Conservation (phyloP, 1,140 invertebrate species). For the Bilobella aurantiaca region DNA sequence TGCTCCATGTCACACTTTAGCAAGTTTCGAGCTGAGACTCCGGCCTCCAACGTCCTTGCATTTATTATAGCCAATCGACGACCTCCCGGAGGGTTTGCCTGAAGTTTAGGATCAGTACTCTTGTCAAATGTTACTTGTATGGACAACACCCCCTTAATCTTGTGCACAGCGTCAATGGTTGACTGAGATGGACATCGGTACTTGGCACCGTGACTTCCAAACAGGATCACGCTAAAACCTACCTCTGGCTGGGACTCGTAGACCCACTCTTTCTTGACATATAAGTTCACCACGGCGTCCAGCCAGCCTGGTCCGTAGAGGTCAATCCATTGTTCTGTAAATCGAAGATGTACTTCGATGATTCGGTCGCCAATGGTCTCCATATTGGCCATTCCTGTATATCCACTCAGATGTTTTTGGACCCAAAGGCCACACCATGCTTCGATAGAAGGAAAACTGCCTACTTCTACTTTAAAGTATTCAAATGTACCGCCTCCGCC, state of each 20-base stretch:
- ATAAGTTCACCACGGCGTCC: background rate
- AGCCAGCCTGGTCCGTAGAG: background rate
- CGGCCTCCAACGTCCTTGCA: background rate
- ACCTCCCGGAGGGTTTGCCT: background rate
- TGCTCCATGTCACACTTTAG: background rate
- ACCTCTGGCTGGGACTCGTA: background rate
- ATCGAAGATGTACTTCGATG: background rate
- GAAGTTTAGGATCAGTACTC: background rate
- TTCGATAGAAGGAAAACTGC: background rate
- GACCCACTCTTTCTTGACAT: background rate
- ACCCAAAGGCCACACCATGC: background rate
- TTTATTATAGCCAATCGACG: background rate
- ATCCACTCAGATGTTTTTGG: background rate
- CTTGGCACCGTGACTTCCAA: background rate
- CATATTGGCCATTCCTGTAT: background rate
- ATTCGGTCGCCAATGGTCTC: background rate
- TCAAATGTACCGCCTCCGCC: background rate
- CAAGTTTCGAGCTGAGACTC: background rate
- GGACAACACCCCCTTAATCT: background rate
- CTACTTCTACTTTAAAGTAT: background rate
- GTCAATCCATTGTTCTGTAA: background rate
- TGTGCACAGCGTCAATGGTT: background rate
- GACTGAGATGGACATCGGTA: background rate
- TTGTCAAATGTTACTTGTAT: background rate
- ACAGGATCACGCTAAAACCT: background rate